Base-by-base conservation (phyloP, 1,140 invertebrate genomes). In the Cecropterus lyciades region DNA sequence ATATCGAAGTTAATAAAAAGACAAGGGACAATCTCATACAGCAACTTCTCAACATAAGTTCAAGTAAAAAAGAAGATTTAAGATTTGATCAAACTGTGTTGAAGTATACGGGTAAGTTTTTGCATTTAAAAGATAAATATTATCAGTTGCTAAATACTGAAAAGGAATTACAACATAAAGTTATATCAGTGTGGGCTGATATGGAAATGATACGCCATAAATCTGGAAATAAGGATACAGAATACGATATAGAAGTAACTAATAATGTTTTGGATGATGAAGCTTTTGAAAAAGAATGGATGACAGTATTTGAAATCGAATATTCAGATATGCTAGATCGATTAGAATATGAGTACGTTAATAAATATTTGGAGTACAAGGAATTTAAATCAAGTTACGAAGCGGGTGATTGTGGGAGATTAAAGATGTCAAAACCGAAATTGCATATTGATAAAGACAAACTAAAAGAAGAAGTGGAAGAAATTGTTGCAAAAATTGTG, bases 301-400 rank as follows among this genome's bases (percentile, higher is more conserved):
- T 70, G 51, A 17, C 80, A 53, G 51, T 73, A 6, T 91, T 85
- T 60, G 79, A 85, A 52, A 63, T 20, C 20, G 87, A 91, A 72
- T 87, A 80, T 55, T 75, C 74, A 5, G 87, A 91, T 74, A 75
- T 80, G 55, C 74, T 91, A 27, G 73, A 85, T 64, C 79, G 79
- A 64, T 70, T 89, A 55, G 87, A 91, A 64, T 89, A 79, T 63
- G 84, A 89, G 27, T 91, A 78, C 69, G 72, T 85, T 3, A 76
- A 37, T 30, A 73, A 79, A 63, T 91, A 88, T 68, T 27, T 87
- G 6, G 68, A 89, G 65, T 91, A 91, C 53, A 91, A 85, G 75
- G 72, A 80, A 66, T 40, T 56, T 0, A 89, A 89, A 63, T 64
- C 42, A 45, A 63, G 43, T 57, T 49, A 62, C 30, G 73, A 67